Percentiles rank a stretch among this genome's conserved stretches.
phyloP scores from a whole-genome alignment of 2,113 vertebrate genomes.

The Rhabdornis inornatus region DNA sequence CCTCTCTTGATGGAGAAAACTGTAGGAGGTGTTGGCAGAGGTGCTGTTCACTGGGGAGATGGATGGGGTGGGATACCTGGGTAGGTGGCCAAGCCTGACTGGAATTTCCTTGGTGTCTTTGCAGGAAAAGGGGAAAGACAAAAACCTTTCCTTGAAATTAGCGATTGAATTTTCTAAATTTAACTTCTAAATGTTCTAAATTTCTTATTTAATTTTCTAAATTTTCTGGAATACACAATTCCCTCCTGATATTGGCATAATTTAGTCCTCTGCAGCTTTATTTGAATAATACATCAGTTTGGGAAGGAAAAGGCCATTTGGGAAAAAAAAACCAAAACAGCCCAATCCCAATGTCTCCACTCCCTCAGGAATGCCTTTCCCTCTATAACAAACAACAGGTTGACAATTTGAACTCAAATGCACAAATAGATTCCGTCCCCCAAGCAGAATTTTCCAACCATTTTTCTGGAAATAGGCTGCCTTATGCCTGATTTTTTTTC shows the following conservation, averaged over 20 bases:
- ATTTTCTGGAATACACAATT: neutral
- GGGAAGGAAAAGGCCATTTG: neutral
- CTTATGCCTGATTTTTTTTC: neutral
- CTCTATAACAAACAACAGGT: neutral
- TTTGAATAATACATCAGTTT: neutral
- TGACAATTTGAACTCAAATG: neutral
- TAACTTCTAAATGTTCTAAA: no score
- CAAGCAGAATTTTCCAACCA: neutral
- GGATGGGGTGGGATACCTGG: neutral
- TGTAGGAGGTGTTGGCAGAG: neutral
- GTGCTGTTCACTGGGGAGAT: neutral
- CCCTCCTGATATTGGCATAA: neutral
- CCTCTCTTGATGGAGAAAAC: neutral
- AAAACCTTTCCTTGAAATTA: neutral
- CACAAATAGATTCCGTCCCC: neutral
- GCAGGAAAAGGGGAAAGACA: neutral
- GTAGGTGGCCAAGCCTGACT: neutral
- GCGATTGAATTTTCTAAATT: neutral
- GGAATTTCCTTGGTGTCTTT: neutral
- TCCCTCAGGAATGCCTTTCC: neutral
- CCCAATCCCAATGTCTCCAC: neutral
- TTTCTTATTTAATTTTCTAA: no score
- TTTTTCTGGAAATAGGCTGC: neutral
- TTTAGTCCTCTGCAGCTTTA: neutral
- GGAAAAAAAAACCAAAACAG: neutral